Base-by-base conservation (phyloP, 2,888 invertebrate genomes). In the Epistrophe grossulariae region DNA sequence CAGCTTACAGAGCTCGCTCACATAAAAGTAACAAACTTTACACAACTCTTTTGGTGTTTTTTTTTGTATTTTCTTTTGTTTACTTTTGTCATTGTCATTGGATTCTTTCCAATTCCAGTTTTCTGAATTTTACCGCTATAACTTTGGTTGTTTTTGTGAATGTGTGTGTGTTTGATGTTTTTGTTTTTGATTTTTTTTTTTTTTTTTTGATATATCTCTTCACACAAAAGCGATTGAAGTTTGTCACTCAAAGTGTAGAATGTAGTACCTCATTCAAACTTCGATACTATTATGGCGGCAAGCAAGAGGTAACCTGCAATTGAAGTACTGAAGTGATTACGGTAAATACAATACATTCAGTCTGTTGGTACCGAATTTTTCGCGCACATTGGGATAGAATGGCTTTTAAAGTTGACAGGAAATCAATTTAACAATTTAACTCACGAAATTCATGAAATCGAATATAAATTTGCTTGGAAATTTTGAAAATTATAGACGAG, bases 101-200 rank as follows among this genome's bases (percentile, higher is more conserved):
- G 48, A 70, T 79, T 78, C 52, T 60, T 66, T 66, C 48, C 66
- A 78, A 60, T 68, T 66, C 72, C 43, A 73, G 78, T 83, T 84
- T 84, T 76, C 79, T 79, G 74, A 70, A 71, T 79, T 79, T 55
- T 64, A 74, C 60, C 66, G 28, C 62, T 52, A 28, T 31, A 55
- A 35, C 68, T 73, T 79, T 43, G 38, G 17, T 38, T 57, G 31
- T 0, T 2, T 24, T 5, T 40, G 7, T 45, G 15, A 45, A 15
- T 62, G 7, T 45, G 15, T 64, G 24, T 62, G 43, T 24, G 64
- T 1, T 6, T 38, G 15, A 19, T 66, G n/a, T 7, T 35, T 9
- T n/a, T n/a, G n/a, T n/a, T n/a, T 17, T 2, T n/a, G 15, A 40
- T 57, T 66, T 40, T 19, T 40, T 15, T 45, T 62, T 55, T 64